phyloP scores from a whole-genome alignment of 1,140 invertebrate species.

The Muscidifurax raptorellus region DNA sequence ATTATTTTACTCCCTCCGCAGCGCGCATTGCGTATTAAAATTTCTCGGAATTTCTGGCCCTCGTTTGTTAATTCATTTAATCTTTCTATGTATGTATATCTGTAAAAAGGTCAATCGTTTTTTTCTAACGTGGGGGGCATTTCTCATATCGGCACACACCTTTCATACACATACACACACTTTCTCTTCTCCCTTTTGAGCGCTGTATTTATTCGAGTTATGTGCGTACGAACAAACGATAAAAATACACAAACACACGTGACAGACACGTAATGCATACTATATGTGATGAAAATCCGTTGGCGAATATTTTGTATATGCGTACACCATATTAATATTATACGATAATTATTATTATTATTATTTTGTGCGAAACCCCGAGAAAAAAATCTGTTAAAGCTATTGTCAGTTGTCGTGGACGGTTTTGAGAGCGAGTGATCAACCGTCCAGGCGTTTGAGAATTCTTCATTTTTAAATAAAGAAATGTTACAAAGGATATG shows the following conservation, averaged over 20 bases:
- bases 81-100: neutral
- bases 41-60: neutral
- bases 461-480: conserved; percentile 52
- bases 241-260: neutral
- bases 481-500: conserved; percentile 44
- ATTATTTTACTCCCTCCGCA: neutral
- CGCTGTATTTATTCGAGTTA: conserved; percentile 44
- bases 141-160: neutral
- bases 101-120: neutral
- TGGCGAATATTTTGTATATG: conserved; percentile 38
- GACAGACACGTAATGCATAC: neutral
- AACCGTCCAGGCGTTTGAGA: conserved; percentile 18
- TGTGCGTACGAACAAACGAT: neutral
- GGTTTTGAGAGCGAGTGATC: conserved; percentile 30
- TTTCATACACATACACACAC: neutral
- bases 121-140: neutral
- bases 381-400: conserved; percentile 42
- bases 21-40: neutral
- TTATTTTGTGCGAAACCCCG: conserved; percentile 36
- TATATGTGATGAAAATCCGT: conserved; percentile 31
- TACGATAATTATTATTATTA: neutral
- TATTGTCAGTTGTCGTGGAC: conserved; percentile 33
- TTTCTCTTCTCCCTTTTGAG: conserved; percentile 1
- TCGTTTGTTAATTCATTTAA: neutral
- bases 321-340: conserved; percentile 25